Base-by-base conservation (phyloP, 2,113 vertebrate genomes). In the Nothobranchius furzeri region DNA sequence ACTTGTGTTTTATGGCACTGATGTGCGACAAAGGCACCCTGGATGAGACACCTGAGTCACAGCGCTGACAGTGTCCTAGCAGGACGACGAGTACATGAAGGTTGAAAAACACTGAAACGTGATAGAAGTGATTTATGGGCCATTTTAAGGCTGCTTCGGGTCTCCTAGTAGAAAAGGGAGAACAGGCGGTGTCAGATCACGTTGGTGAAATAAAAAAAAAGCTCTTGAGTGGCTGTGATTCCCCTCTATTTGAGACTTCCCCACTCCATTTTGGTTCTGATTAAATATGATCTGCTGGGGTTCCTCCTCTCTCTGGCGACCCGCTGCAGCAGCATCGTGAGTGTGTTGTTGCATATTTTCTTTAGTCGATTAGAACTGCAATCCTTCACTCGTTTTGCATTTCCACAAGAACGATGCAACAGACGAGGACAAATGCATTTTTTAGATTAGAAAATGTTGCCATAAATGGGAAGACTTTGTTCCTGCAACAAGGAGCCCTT, bases 41-140 rank as follows among this genome's bases (percentile, higher is more conserved):
- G 52, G 11, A 15, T 24, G n/a, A 73, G 40, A 46, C 54, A 76
- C 69, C 56, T 36, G 53, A 68, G 70, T 73, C 49, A 25, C 52
- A 30, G 46, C 64, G 50, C 4, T 36, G 60, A 73, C 43, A 74
- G 69, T 7, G 56, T 73, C 51, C 37, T 37, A 20, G 65, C 15
- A 36, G 20, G 43, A 74, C 50, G 75, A 71, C 59, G 60, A 73
- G 61, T 78, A 69, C 53, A 78, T 8, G 56, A 62, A 65, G 61
- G 75, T 64, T 55, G 64, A 75, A 78, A 86, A 87, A 80, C 57
- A 54, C 57, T 66, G 64, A 81, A 88, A 81, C 77, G 61, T 76
- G 85, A 81, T 70, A 77, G 35, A 17, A 68, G 68, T 86, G 89
- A 89, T 87, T 89, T 81, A 88, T 90, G 80, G 61, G 53, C 53